Conservation (phyloP, 2,113 vertebrate genomes). For the Lates calcarifer region DNA sequence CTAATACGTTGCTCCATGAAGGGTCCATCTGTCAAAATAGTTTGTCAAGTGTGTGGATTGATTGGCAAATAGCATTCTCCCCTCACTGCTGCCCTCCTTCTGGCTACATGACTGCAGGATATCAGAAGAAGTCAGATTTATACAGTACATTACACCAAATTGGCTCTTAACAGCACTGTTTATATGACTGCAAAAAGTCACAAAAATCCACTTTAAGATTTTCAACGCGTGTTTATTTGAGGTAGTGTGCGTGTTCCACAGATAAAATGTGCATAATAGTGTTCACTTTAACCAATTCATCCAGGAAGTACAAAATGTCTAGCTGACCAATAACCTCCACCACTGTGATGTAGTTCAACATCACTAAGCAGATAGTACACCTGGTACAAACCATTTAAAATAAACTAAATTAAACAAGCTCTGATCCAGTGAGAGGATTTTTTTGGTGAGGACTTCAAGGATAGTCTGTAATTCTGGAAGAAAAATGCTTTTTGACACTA, state of each 20-base stretch:
- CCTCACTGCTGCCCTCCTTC: conserved; percentile 29
- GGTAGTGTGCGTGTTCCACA: no score
- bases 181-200: neutral
- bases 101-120: conserved; percentile 24
- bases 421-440: no score
- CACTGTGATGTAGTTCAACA: no score
- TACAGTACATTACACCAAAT: conserved; percentile 19
- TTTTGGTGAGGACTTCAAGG: neutral
- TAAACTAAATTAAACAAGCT: no score
- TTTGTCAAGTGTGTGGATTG: conserved; percentile 52
- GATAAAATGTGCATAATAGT: no score
- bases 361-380: no score
- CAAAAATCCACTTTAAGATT: neutral
- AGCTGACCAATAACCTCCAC: no score
- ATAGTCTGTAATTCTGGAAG: neutral
- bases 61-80: conserved; percentile 48
- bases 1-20: conserved; percentile 6
- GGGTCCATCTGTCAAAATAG: conserved; percentile 32
- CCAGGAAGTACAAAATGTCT: no score
- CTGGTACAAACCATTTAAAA: no score
- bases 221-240: no score
- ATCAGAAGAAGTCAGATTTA: conserved; percentile 32
- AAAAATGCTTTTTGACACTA: neutral
- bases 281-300: no score
- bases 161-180: neutral